Evolutionary conservation across 2,888 invertebrate genomes (phyloP), one percentile per base, ranked within the genome.

Genomic region (Blomia tropicalis): DNA sequence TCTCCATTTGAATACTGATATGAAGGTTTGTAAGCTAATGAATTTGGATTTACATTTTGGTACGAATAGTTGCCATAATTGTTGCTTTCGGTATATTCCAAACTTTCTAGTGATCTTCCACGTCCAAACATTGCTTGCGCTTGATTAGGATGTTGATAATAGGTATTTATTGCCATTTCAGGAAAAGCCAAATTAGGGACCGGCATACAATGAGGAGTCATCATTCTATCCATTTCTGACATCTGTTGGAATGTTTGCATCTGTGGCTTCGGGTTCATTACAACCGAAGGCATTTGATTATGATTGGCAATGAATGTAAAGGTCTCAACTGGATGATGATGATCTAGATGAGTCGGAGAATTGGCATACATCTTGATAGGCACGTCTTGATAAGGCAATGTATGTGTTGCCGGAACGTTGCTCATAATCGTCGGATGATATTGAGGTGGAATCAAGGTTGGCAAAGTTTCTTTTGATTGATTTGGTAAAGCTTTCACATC

Each of bases 61-160:
- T 47, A 59, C 5, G 41, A 47, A 47, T 44, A 32, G 29, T 31
- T 47, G n/a, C 44, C 47, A 47, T 47, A 36, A 36, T 36, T 11
- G 36, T 36, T 36, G 17, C 36, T 11, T 11, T 36, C 36, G 17
- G 22, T 65, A 64, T 64, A 58, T 64, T 67, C 67, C 25, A 67
- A 62, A 54, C 67, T 67, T 51, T 67, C 67, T 53, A 67, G 62
- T 19, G 67, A 67, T 36, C 66, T 59, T 23, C 67, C 67, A 32
- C 67, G 62, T 32, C n/a, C n/a, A 36, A 11, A 36, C 17, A 17
- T 11, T 7, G 17, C 7, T 11, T 5, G 19, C 5, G 19, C 7
- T 5, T 43, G 5, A 43, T 43, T 43, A 19, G 7, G 4, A 32
- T 32, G 4, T 32, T 32, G 32, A 43, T 17, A 11, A 47, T 47